Evolutionary conservation across 2,888 invertebrate species (phyloP), one percentile per base, ranked within the genome.

Genomic region (Calameuta pallipes): DNA sequence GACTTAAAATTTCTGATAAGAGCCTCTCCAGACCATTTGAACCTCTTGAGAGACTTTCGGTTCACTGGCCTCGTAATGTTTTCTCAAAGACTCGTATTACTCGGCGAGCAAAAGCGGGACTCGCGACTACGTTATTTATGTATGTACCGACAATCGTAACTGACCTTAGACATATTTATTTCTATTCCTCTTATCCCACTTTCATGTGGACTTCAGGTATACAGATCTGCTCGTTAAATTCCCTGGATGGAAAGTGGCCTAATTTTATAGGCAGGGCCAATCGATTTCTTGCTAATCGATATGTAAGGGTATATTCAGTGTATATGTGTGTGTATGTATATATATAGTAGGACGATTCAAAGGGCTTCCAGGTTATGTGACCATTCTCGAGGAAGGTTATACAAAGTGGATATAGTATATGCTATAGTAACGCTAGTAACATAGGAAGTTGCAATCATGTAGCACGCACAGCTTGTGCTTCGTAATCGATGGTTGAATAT

Each of bases 401-500:
- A 56, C 23, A 56, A 56, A 56, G 56, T 56, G 23, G 23, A 23
- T 23, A 56, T 23, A 56, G 56, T 56, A 23, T 9, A 9, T 56
- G 23, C 56, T 56, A 23, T 56, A 56, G 56, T 23, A 56, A 15
- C 6, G 15, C 41, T 41, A 56, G 56, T 23, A 23, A 15, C 6
- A 56, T 56, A 56, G 56, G 23, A 56, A 23, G 56, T 56, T 56
- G 56, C 56, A 23, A 56, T 23, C 56, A 9, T 56, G 6, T 56
- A 23, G 2, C 56, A 23, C 6, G 56, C 35, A 69, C 30, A 12
- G 37, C 31, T 76, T 73, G 33, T 73, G 73, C 34, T 31, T 33
- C 37, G 77, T 68, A 77, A 77, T 77, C 77, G 77, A 77, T 74
- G 69, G 74, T 69, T 31, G 36, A 68, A n/a, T 35, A 56, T 56